Percentiles rank a stretch among this genome's conserved stretches.
These are phyloP conservation scores for Crossaster papposus DNA, from an alignment of 53 echinoderm and acorn worm genomes.

Conservation along the genomic window DNA sequence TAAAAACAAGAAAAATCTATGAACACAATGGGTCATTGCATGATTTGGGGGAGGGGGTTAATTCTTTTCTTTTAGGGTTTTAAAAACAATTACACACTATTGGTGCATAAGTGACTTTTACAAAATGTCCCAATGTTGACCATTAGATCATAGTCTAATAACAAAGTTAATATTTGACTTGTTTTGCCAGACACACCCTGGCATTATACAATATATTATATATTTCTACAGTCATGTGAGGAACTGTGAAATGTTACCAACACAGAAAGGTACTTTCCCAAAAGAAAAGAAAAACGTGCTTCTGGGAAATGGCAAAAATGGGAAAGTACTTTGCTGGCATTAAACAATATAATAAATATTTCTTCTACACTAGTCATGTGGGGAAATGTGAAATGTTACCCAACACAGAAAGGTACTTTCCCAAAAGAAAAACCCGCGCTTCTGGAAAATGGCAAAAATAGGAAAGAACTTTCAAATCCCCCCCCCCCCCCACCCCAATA, in stretches of 20 bases:
- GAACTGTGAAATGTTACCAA: too few relatives aligned
- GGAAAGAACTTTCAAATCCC: too few relatives aligned
- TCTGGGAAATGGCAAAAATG: too few relatives aligned
- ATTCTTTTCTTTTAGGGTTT: too few relatives aligned
- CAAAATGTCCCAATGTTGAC: neutral
- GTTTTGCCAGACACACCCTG: constrained; percentile 4
- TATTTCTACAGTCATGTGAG: neutral
- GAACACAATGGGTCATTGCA: neutral
- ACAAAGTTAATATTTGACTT: constrained; percentile 13
- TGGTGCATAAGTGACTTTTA: neutral
- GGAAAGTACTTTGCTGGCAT: too few relatives aligned
- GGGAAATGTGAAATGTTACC: too few relatives aligned
- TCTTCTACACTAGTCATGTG: neutral
- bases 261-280: too few relatives aligned
- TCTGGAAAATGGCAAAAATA: too few relatives aligned
- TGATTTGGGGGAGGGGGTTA: neutral
- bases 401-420: too few relatives aligned
- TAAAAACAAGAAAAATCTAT: neutral
- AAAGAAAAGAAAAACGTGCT: too few relatives aligned
- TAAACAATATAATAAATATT: neutral
- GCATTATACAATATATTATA: neutral
- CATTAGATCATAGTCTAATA: neutral
- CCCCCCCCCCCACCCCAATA: too few relatives aligned
- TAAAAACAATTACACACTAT: neutral
- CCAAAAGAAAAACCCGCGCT: too few relatives aligned